phyloP scores from a whole-genome alignment of 2,888 invertebrate genomes.

The Drosophila phalerata region DNA sequence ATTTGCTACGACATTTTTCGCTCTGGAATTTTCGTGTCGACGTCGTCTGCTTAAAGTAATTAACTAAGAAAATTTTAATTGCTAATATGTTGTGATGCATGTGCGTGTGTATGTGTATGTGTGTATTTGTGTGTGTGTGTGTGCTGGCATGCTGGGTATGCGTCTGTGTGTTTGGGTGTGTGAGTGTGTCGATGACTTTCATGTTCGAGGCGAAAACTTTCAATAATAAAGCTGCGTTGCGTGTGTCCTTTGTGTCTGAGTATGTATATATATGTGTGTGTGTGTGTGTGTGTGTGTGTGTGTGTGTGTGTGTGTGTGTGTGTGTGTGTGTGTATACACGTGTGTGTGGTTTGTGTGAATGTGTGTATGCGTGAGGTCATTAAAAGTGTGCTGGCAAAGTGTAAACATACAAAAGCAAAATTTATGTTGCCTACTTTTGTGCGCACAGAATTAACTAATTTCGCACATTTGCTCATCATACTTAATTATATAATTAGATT shows the following conservation, averaged over 20 bases:
- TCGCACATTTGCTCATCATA: constrained; percentile 50
- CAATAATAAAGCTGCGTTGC: constrained; percentile 58
- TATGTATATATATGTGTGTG: not conserved
- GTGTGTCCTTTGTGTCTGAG: constrained; percentile 8
- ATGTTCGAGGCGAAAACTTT: constrained; percentile 59
- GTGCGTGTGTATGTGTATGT: constrained; percentile 47
- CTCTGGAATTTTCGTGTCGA: constrained; percentile 63
- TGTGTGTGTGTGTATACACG: constrained; percentile 19
- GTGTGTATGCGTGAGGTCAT: constrained; percentile 62
- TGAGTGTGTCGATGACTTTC: constrained; percentile 46
- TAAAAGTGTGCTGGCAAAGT: constrained; percentile 62
- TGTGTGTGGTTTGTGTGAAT: constrained; percentile 10
- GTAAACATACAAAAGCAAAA: constrained; percentile 35
- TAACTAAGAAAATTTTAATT: constrained; percentile 86
- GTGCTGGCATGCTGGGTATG: constrained; percentile 63
- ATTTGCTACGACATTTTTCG: constrained; percentile 72
- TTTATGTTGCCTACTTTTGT: constrained; percentile 77
- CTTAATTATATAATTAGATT: constrained; percentile 68
- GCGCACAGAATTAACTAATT: constrained; percentile 70
- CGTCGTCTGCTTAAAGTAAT: constrained; percentile 83
- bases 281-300: constrained; percentile 10
- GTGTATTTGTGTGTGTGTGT: constrained; percentile 21
- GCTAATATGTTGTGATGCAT: constrained; percentile 84
- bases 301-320: constrained; percentile 4
- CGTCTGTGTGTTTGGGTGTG: constrained; percentile 23